Evolutionary conservation across 2,797 vertebrate genomes (phyloP).

Genomic region (Cyprinodon diabolis): DNA sequence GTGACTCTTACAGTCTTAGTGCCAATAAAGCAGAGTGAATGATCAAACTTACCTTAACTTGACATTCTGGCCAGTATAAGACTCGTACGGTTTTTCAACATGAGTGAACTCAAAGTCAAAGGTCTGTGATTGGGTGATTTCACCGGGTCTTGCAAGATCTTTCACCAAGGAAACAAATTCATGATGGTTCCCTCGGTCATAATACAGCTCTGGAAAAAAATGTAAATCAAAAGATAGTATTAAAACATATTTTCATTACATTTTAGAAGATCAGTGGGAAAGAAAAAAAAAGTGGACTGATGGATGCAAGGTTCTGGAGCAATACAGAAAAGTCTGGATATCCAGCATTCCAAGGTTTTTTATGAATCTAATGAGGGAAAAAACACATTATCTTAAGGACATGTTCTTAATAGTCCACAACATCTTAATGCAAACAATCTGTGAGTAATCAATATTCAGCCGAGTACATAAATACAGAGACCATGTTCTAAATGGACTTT

Average conservation of each 20-base stretch:
- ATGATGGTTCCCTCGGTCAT: constrained; percentile 97
- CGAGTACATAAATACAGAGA: not conserved
- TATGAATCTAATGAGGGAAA: too few relatives aligned
- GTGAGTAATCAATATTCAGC: not conserved
- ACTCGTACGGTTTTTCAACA: constrained; percentile 98
- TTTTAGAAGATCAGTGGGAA: too few relatives aligned
- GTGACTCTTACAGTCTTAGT: constrained; percentile 10
- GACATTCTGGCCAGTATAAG: constrained; percentile 98
- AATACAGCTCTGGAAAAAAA: constrained; percentile 88
- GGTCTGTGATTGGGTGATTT: constrained; percentile 94
- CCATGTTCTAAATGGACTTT: not conserved
- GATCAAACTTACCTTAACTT: constrained; percentile 87
- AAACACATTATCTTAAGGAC: too few relatives aligned
- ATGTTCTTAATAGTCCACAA: not conserved
- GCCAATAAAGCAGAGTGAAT: constrained; percentile 15
- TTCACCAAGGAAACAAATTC: constrained; percentile 99
- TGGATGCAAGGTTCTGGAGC: too few relatives aligned
- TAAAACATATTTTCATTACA: not conserved
- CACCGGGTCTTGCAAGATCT: constrained; percentile 94
- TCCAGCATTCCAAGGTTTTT: too few relatives aligned
- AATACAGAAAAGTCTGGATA: too few relatives aligned
- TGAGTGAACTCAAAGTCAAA: constrained; percentile 99
- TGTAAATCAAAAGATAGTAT: too few relatives aligned
- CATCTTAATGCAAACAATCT: not conserved
- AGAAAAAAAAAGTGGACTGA: fast-evolving